phyloP scores from a whole-genome alignment of 2,888 invertebrate genomes.

The Agonum fuliginosum region DNA sequence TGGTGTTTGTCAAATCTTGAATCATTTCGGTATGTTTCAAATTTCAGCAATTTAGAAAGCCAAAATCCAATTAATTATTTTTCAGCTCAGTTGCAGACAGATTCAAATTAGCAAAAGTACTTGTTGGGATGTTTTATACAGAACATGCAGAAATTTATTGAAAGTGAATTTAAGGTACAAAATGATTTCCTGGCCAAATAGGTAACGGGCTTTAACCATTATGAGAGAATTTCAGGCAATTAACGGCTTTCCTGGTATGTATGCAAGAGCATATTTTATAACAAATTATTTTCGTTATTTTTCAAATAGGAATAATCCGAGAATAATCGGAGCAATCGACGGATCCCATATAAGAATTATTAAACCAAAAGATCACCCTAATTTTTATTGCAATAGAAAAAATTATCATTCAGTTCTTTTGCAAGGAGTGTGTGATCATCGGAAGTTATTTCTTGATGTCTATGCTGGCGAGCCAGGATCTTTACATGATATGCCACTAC shows the following conservation, averaged over 20 bases:
- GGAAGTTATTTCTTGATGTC: slow-evolving; percentile 61
- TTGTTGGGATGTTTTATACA: slow-evolving; percentile 29
- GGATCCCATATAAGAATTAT: slow-evolving; percentile 52
- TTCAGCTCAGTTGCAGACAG: slow-evolving; percentile 13
- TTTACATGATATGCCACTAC: slow-evolving; percentile 61
- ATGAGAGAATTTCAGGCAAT: neutral
- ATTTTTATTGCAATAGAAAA: slow-evolving; percentile 50
- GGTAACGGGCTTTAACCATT: neutral
- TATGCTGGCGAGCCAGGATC: slow-evolving; percentile 63
- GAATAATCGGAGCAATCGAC: slow-evolving; percentile 50
- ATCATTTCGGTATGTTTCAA: slow-evolving; percentile 4
- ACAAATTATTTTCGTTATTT: neutral
- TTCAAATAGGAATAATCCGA: no score
- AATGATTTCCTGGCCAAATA: slow-evolving; percentile 15
- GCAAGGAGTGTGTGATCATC: slow-evolving; percentile 61
- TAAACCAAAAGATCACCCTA: slow-evolving; percentile 22
- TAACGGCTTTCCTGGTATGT: slow-evolving; percentile 16
- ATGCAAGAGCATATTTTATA: neutral
- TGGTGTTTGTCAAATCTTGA: slow-evolving; percentile 8
- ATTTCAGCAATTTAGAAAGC: neutral
- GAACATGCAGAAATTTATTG: slow-evolving; percentile 9
- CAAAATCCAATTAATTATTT: slow-evolving; percentile 3
- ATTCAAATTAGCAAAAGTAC: slow-evolving; percentile 18
- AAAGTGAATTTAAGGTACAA: slow-evolving; percentile 35
- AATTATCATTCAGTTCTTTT: slow-evolving; percentile 52